These are phyloP conservation scores for Nasonia oneida DNA, from an alignment of 2,888 invertebrate genomes.

Conservation along the genomic window DNA sequence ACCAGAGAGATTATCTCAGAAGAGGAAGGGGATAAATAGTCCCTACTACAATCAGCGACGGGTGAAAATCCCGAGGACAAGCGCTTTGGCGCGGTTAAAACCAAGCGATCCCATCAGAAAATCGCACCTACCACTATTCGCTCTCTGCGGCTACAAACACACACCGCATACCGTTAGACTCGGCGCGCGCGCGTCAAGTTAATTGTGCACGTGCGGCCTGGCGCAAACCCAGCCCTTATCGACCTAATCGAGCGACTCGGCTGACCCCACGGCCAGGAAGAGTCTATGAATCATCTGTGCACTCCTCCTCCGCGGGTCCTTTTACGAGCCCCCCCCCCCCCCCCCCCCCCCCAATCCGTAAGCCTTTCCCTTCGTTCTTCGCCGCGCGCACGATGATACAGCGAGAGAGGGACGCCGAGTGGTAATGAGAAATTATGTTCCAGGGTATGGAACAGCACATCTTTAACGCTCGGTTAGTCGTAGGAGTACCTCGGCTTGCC, in stretches of 20 bases:
- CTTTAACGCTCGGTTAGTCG: conserved; percentile 18
- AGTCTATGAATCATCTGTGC: conserved; percentile 66
- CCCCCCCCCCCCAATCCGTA: neutral
- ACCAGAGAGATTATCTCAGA: neutral
- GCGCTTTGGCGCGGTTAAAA: neutral
- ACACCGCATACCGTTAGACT: conserved; percentile 63
- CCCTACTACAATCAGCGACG: neutral
- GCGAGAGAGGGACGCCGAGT: conserved; percentile 45
- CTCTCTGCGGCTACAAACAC: neutral
- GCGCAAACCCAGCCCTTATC: conserved; percentile 51
- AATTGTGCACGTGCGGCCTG: conserved; percentile 64
- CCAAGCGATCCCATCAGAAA: conserved; percentile 1
- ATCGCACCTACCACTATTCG: neutral
- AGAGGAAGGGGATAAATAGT: neutral
- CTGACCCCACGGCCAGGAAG: conserved; percentile 63
- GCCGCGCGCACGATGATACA: conserved; percentile 30
- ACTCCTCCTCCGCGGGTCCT: conserved; percentile 4
- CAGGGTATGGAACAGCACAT: neutral
- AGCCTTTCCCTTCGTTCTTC: conserved; percentile 1
- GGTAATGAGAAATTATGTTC: conserved; percentile 63
- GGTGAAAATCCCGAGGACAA: neutral
- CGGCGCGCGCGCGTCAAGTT: conserved; percentile 61
- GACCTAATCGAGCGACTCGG: conserved; percentile 64
- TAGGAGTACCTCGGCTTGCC: neutral
- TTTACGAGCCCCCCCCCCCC: neutral